Percentiles rank a stretch among this genome's conserved stretches.
Conservation (phyloP, 1,140 invertebrate species). For the Fopius arisanus region DNA sequence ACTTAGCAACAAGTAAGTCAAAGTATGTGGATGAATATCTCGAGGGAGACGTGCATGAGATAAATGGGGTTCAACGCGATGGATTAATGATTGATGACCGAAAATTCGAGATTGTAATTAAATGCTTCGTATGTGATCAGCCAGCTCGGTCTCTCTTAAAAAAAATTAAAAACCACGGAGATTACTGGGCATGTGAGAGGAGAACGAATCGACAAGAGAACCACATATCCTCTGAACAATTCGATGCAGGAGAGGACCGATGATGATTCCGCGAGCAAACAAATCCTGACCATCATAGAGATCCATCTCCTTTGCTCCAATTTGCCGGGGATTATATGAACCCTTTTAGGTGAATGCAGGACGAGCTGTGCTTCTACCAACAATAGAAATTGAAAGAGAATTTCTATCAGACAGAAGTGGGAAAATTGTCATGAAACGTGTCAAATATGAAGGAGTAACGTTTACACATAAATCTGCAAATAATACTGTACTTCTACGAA, state of each 20-base stretch:
- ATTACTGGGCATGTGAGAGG: slow-evolving; percentile 22
- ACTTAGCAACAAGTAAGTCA: slow-evolving; percentile 22
- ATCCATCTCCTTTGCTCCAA: neutral
- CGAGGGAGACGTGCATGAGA: slow-evolving; percentile 4
- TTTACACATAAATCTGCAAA: slow-evolving; percentile 13
- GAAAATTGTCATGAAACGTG: neutral
- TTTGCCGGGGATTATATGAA: slow-evolving; percentile 16
- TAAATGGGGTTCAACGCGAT: neutral
- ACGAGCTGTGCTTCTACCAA: neutral
- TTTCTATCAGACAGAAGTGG: neutral
- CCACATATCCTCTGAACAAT: neutral
- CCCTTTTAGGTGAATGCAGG: neutral
- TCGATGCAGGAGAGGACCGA: neutral
- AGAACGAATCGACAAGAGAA: neutral
- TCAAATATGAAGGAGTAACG: neutral
- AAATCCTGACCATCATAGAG: slow-evolving; percentile 10
- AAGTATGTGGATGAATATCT: slow-evolving; percentile 16
- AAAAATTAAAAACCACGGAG: slow-evolving; percentile 9
- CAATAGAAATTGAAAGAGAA: neutral
- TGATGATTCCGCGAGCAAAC: neutral
- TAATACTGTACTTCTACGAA: slow-evolving; percentile 9
- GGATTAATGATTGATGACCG: neutral
- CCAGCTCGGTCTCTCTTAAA: slow-evolving; percentile 27
- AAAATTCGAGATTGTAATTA: neutral
- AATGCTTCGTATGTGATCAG: slow-evolving; percentile 18